phyloP scores from a whole-genome alignment of 1,140 invertebrate species.

The Philotrypesis tridentata region DNA sequence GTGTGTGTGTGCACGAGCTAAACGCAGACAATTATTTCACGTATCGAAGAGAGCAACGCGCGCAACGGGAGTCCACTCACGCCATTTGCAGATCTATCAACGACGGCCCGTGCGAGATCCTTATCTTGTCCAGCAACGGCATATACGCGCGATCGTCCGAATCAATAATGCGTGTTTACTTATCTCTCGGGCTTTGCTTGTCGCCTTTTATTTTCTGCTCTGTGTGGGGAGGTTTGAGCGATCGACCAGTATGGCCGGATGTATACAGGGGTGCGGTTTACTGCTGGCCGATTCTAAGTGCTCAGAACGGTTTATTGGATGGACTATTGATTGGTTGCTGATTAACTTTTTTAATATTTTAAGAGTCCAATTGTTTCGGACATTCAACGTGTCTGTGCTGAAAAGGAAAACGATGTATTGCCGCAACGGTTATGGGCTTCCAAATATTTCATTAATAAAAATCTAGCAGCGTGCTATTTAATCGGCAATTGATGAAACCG shows the following conservation, averaged over 20 bases:
- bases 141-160: background rate
- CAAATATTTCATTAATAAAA: too few relatives aligned
- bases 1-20: background rate
- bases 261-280: background rate
- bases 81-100: constrained; percentile 39
- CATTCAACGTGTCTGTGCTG: background rate
- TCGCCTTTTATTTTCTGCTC: background rate
- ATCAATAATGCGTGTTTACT: constrained; percentile 33
- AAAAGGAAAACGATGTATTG: too few relatives aligned
- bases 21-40: constrained; percentile 40
- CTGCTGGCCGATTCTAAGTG: background rate
- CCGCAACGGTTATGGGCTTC: too few relatives aligned
- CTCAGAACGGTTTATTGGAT: background rate
- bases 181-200: background rate
- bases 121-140: background rate
- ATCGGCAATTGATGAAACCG: too few relatives aligned
- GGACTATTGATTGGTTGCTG: background rate
- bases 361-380: background rate
- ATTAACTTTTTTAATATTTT: background rate
- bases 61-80: constrained; percentile 3
- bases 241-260: background rate
- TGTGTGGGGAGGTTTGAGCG: background rate
- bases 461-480: too few relatives aligned
- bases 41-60: constrained; percentile 33
- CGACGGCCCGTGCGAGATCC: background rate